A percentile compares a stretch with the other conserved stretches of the same genome.
These are phyloP conservation scores for Macrosteles quadrilineatus DNA, from an alignment of 1,140 invertebrate species.

Conservation along the genomic window DNA sequence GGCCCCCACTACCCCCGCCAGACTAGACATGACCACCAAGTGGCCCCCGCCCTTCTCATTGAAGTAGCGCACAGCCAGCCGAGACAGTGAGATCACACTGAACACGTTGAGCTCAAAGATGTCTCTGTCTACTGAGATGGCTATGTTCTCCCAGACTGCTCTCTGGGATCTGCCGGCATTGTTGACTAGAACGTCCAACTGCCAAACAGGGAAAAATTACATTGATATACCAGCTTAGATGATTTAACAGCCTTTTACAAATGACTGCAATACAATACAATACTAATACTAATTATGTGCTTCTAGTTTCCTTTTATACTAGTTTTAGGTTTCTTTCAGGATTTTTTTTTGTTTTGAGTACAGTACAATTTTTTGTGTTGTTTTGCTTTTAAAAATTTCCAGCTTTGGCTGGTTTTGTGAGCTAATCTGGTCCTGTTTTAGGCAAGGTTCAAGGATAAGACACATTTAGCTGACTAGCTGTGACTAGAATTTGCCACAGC, in stretches of 20 bases:
- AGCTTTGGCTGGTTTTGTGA: too few relatives aligned
- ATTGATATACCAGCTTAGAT: not conserved
- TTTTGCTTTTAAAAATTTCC: too few relatives aligned
- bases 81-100: constrained; percentile 67
- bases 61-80: constrained; percentile 68
- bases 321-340: not conserved
- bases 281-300: not conserved
- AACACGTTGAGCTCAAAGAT: constrained; percentile 85
- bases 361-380: too few relatives aligned
- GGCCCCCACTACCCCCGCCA: constrained; percentile 67
- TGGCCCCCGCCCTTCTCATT: constrained; percentile 62
- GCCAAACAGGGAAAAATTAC: constrained; percentile 37
- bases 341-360: not conserved
- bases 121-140: constrained; percentile 72
- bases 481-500: too few relatives aligned
- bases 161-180: constrained; percentile 83
- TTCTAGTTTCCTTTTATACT: not conserved
- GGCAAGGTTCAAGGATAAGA: too few relatives aligned
- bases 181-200: constrained; percentile 78
- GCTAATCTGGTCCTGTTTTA: too few relatives aligned
- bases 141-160: constrained; percentile 73
- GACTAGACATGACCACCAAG: constrained; percentile 70
- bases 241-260: not conserved
- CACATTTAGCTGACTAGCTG: too few relatives aligned
- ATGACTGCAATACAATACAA: not conserved